A percentile compares a stretch with the other conserved stretches of the same genome.
Evolutionary conservation across 1,140 invertebrate genomes (phyloP).

Genomic region (Leptinotarsa lineolata): DNA sequence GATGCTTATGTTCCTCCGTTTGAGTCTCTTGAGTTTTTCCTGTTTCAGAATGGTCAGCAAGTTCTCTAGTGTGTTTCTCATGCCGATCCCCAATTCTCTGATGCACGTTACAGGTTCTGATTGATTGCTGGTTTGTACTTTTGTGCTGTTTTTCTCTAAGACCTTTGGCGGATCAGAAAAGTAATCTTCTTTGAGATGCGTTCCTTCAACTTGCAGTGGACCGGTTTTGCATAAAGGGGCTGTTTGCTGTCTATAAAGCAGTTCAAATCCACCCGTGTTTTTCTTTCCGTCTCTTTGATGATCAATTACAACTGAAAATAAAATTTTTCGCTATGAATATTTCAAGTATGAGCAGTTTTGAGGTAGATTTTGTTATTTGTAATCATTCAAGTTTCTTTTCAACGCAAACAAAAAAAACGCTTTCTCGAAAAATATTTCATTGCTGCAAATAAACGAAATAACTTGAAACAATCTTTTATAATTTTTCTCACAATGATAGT

Average conservation of each 20-base stretch:
- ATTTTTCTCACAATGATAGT: no score
- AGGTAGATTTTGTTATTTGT: no score
- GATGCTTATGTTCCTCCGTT: neutral
- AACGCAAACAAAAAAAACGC: no score
- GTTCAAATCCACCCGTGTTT: conserved; percentile 63
- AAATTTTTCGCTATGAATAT: neutral
- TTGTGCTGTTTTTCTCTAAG: neutral
- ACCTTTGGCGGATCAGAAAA: conserved; percentile 32
- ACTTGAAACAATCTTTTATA: no score
- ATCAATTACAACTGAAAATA: conserved; percentile 63
- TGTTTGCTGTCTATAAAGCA: conserved; percentile 47
- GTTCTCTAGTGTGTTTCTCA: conserved; percentile 47
- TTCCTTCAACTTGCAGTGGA: conserved; percentile 31
- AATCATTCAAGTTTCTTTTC: no score
- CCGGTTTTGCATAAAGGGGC: neutral
- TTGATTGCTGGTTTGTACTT: conserved; percentile 12
- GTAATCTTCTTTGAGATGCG: conserved; percentile 32
- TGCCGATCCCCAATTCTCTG: conserved; percentile 41
- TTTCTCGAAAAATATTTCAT: no score
- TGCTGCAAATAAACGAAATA: no score
- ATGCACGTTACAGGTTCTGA: conserved; percentile 37
- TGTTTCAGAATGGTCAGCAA: conserved; percentile 43
- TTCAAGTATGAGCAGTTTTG: no score
- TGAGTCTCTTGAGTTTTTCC: conserved; percentile 38
- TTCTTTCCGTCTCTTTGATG: conserved; percentile 57